Conservation (phyloP, 1,140 invertebrate species). For the Calycopis cecrops region DNA sequence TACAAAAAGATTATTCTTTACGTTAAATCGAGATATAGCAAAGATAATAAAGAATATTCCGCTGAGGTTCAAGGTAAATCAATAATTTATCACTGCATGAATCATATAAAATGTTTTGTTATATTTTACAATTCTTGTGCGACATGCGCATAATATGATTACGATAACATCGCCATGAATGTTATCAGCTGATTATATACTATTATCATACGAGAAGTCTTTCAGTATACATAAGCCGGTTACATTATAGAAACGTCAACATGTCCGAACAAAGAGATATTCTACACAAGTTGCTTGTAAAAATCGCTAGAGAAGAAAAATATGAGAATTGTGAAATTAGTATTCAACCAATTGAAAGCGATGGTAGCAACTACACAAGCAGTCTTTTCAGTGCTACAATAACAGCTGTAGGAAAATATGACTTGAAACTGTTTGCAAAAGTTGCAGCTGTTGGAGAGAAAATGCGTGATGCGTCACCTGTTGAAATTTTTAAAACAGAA, state of each 20-base stretch:
- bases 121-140: too few relatives aligned
- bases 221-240: too few relatives aligned
- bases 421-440: conserved; percentile 34
- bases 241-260: neutral
- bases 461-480: conserved; percentile 13
- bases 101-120: too few relatives aligned
- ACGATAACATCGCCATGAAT: too few relatives aligned
- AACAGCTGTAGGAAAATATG: conserved; percentile 19
- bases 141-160: too few relatives aligned
- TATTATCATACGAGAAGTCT: too few relatives aligned
- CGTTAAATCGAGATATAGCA: too few relatives aligned
- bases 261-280: conserved; percentile 1
- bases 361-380: conserved; percentile 31
- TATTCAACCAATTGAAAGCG: conserved; percentile 16
- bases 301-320: conserved; percentile 22
- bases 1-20: too few relatives aligned
- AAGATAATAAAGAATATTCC: too few relatives aligned
- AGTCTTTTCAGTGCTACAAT: conserved; percentile 22
- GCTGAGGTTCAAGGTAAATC: too few relatives aligned
- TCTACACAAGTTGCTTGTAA: conserved; percentile 9
- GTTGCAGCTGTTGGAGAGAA: conserved; percentile 24
- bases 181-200: too few relatives aligned
- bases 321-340: conserved; percentile 18
- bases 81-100: too few relatives aligned
- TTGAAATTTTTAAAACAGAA: conserved; percentile 25